phyloP scores from a whole-genome alignment of 2,113 vertebrate genomes.

The Rattus rattus region DNA sequence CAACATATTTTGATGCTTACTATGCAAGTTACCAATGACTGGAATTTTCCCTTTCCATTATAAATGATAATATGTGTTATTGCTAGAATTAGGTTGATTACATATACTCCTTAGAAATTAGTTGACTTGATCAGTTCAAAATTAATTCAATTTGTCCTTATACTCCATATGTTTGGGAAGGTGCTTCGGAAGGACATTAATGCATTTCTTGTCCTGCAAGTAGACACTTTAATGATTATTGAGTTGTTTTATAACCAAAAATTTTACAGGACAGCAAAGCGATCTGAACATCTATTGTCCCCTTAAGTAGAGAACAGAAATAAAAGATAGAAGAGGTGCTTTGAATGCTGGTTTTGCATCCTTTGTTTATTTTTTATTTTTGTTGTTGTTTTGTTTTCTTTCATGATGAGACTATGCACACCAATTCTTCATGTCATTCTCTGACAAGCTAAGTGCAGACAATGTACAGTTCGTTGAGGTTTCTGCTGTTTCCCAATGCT shows the following conservation, averaged over 20 bases:
- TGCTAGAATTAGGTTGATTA: slow-evolving; percentile 53
- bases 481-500: slow-evolving; percentile 36
- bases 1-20: neutral
- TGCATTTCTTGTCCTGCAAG: slow-evolving; percentile 57
- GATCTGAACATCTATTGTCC: slow-evolving; percentile 35
- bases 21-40: neutral
- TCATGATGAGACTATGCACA: neutral
- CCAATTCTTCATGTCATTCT: neutral
- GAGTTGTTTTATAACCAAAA: slow-evolving; percentile 48
- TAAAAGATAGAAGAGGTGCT: neutral
- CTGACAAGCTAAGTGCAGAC: slow-evolving; percentile 37
- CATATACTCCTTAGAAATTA: neutral
- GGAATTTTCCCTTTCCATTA: slow-evolving; percentile 45
- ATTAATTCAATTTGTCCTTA: slow-evolving; percentile 52
- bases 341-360: neutral
- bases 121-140: neutral
- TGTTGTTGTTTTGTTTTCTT: neutral
- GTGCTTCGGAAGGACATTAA: slow-evolving; percentile 27
- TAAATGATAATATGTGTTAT: slow-evolving; percentile 12
- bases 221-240: slow-evolving; percentile 26
- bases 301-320: neutral
- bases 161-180: neutral
- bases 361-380: neutral
- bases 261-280: neutral
- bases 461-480: slow-evolving; percentile 35